Evolutionary conservation across 2,113 vertebrate species (phyloP).

Genomic region (Bos javanicus): DNA sequence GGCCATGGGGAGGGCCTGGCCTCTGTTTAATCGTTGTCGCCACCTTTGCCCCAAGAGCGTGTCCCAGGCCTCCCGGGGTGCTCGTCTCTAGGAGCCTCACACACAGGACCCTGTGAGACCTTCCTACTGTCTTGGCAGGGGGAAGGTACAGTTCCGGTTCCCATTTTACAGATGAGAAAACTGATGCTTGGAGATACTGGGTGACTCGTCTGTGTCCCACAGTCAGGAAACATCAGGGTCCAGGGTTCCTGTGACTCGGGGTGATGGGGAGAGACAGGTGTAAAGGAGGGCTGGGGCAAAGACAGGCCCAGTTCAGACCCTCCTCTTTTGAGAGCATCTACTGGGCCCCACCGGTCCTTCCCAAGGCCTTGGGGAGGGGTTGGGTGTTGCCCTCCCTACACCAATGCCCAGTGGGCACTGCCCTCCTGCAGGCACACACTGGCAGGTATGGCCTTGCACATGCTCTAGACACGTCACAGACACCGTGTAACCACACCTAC

Average conservation of each 20-base stretch:
- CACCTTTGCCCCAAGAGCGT: neutral
- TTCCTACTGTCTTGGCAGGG: neutral
- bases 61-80: neutral
- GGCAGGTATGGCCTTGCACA: neutral
- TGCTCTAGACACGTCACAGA: neutral
- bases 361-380: neutral
- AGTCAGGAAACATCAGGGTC: neutral
- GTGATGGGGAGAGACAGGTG: neutral
- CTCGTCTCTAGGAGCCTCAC: neutral
- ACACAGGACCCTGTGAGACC: no score
- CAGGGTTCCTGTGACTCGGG: neutral
- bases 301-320: neutral
- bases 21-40: neutral
- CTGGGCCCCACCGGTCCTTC: neutral
- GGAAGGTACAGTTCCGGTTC: neutral
- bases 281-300: neutral
- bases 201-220: neutral
- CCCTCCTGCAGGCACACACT: neutral
- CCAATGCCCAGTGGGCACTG: neutral
- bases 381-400: neutral
- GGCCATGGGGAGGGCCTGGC: neutral
- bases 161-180: neutral
- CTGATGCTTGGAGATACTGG: neutral
- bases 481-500: neutral
- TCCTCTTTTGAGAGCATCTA: neutral